Conservation (phyloP, 2,888 invertebrate genomes). For the Schizaphis graminum region DNA sequence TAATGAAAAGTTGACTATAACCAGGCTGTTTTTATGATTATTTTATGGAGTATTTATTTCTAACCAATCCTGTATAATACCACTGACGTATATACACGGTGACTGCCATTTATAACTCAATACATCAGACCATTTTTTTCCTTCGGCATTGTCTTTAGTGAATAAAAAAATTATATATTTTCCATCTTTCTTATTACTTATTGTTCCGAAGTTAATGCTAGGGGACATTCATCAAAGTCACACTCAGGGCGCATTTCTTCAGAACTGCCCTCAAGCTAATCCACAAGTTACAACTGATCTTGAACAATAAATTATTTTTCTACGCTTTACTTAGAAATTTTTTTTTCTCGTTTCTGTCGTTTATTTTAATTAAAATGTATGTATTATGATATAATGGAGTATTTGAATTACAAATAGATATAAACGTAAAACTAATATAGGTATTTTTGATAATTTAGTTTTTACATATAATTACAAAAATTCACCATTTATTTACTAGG, state of each 20-base stretch:
- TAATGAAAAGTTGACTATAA: no score
- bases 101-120: conserved; percentile 40
- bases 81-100: neutral
- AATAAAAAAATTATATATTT: conserved; percentile 43
- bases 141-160: neutral
- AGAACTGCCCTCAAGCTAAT: conserved; percentile 19
- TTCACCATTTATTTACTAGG: neutral
- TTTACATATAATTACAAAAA: neutral
- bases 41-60: neutral
- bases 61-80: neutral
- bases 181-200: conserved; percentile 38
- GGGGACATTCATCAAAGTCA: conserved; percentile 58
- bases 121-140: neutral
- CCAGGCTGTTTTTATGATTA: neutral
- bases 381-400: neutral
- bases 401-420: neutral
- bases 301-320: conserved; percentile 43
- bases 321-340: neutral
- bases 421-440: neutral
- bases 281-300: neutral
- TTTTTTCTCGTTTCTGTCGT: neutral
- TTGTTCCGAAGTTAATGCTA: conserved; percentile 38
- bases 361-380: neutral
- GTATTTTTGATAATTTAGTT: neutral
- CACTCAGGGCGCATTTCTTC: neutral